These are phyloP conservation scores for Danionella cerebrum DNA, from an alignment of 2,113 vertebrate genomes.

Conservation along the genomic window DNA sequence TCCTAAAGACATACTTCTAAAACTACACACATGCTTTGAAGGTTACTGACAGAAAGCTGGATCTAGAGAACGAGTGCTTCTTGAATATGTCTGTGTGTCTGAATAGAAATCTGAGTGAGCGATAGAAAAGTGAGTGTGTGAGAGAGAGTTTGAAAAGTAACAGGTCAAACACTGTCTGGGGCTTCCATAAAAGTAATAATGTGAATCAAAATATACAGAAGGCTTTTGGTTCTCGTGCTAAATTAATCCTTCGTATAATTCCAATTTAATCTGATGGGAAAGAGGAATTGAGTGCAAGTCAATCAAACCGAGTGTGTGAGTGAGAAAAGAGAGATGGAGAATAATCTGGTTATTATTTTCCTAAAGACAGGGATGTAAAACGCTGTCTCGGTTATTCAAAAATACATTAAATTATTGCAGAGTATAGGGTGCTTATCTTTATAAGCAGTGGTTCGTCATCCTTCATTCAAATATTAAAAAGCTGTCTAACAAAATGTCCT, in stretches of 20 bases:
- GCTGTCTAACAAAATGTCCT: slow-evolving; percentile 1
- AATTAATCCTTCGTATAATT: slow-evolving; percentile 17
- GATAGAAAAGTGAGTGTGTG: not conserved
- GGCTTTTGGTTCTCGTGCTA: not conserved
- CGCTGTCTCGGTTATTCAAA: not conserved
- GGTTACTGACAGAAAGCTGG: slow-evolving; percentile 10
- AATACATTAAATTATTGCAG: slow-evolving; percentile 28
- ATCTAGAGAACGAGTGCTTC: not conserved
- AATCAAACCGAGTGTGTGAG: not conserved
- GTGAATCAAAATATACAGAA: not conserved
- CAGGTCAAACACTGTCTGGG: not conserved
- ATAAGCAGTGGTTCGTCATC: slow-evolving; percentile 4
- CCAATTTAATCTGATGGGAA: slow-evolving; percentile 15
- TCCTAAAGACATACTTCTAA: slow-evolving; percentile 19
- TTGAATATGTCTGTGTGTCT: not conserved
- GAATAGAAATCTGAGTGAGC: not conserved
- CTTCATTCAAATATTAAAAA: slow-evolving; percentile 12
- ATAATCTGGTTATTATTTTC: slow-evolving; percentile 21
- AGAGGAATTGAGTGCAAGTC: not conserved
- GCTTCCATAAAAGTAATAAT: slow-evolving; percentile 10
- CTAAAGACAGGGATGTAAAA: not conserved
- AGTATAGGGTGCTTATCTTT: slow-evolving; percentile 11
- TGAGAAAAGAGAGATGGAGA: not conserved
- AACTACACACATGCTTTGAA: slow-evolving; percentile 24
- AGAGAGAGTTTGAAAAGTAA: not conserved